Evolutionary conservation across 1,140 invertebrate species (phyloP).

Genomic region (Lanistes nyassanus): DNA sequence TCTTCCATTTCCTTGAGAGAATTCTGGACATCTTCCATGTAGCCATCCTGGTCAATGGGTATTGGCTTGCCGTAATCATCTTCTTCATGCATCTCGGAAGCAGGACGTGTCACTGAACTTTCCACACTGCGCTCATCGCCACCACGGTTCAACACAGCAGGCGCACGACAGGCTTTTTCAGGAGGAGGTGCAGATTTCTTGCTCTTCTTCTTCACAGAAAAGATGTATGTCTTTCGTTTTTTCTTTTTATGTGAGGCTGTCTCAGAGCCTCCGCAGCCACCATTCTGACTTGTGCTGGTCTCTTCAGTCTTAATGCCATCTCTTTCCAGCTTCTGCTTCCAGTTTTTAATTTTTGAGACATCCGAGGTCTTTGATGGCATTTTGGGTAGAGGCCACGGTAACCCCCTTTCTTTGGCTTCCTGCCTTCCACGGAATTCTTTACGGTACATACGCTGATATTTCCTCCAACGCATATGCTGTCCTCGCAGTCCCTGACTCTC

Average conservation of each 20-base stretch:
- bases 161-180: background rate
- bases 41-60: conserved; percentile 13
- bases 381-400: conserved; percentile 13
- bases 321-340: conserved; percentile 54
- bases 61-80: conserved; percentile 14
- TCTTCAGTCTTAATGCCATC: conserved; percentile 50
- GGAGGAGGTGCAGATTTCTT: background rate
- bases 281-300: conserved; percentile 14
- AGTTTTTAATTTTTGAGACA: conserved; percentile 59
- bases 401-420: conserved; percentile 29
- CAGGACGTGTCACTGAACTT: background rate
- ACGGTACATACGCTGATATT: conserved; percentile 52
- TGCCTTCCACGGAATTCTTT: conserved; percentile 42
- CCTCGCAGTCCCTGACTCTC: conserved; percentile 48
- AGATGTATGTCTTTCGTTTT: conserved; percentile 23
- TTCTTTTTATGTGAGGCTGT: conserved; percentile 41
- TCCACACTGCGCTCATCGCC: background rate
- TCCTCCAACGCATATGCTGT: conserved; percentile 54
- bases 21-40: conserved; percentile 15
- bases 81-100: background rate
- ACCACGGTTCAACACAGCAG: background rate
- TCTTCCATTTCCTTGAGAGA: conserved; percentile 8
- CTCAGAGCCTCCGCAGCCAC: conserved; percentile 49
- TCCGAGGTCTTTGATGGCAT: conserved; percentile 51
- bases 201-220: conserved; percentile 22